Base-by-base conservation (phyloP, 2,888 invertebrate species). In the Agonopterix heracliana region DNA sequence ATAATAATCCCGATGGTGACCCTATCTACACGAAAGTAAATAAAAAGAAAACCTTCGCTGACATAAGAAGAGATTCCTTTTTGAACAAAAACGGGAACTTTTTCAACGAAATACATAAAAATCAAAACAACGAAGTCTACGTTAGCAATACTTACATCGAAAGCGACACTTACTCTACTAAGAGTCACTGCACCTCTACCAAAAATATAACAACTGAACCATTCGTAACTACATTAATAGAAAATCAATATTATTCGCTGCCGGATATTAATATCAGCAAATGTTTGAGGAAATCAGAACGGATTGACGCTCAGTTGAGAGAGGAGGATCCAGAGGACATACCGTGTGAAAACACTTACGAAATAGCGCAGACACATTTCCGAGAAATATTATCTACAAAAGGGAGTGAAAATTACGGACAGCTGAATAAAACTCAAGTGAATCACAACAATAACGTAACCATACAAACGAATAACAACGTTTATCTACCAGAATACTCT, bases 221-320 rank as follows among this genome's bases (percentile, higher is more conserved):
- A 36, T 89, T 81, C 60, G 84, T 87, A 9, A 81, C 88, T 17
- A 89, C 90, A 34, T 73, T 92, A 54, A 82, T 89, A 54, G 92
- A 92, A 71, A 93, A 93, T 71, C 92, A 93, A 69, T 94, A 92
- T 65, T 91, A 92, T 74, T 93, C 93, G 14, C 78, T 93, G 54
- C 93, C 93, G 8, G 93, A 93, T 72, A 91, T 93, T 44, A 92
- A 92, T 50, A 91, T 92, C 17, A 91, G 93, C 52, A 92, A 92
- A 70, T 92, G 92, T 67, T 86, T 93, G 53, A 90, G 92, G 62
- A 92, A 92, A 66, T 93, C 92, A 51, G 93, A 93, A 70, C 90
- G 91, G 58, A 93, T 93, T 62, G 93, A 94, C 71, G 91, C 91
- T 50, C 93, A 93, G 70, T 74, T 93, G 49, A 82, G 93, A 65